Evolutionary conservation across 2,797 vertebrate species (phyloP).

Genomic region (Tenualosa ilisha): DNA sequence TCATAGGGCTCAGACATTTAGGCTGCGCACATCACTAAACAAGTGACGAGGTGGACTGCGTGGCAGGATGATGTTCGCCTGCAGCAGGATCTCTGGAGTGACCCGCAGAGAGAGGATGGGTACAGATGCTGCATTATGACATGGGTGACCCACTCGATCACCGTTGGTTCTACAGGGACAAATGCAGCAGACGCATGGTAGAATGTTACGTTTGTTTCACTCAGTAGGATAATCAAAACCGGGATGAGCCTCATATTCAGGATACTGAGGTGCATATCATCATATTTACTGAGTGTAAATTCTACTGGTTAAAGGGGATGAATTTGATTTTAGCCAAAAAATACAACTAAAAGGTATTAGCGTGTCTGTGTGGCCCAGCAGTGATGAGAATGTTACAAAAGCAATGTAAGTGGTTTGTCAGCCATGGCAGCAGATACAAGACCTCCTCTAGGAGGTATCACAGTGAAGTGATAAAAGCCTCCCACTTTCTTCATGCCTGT

Average conservation of each 20-base stretch:
- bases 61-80: neutral
- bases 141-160: slow-evolving; percentile 21
- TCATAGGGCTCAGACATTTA: neutral
- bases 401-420: neutral
- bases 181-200: neutral
- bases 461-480: neutral
- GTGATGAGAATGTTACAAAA: neutral
- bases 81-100: neutral
- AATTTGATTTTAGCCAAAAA: neutral
- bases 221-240: no score
- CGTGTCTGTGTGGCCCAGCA: neutral
- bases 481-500: neutral
- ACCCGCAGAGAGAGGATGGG: neutral
- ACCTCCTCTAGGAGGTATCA: neutral
- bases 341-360: no score
- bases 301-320: neutral
- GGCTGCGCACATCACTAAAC: slow-evolving; percentile 21
- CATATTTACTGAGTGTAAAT: no score
- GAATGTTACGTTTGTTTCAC: neutral
- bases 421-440: neutral
- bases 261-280: no score
- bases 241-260: no score
- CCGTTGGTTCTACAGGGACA: neutral
- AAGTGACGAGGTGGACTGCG: slow-evolving; percentile 8
- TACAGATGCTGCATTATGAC: neutral